phyloP scores from a whole-genome alignment of 2,113 vertebrate genomes.

The Tachuris rubrigastra region DNA sequence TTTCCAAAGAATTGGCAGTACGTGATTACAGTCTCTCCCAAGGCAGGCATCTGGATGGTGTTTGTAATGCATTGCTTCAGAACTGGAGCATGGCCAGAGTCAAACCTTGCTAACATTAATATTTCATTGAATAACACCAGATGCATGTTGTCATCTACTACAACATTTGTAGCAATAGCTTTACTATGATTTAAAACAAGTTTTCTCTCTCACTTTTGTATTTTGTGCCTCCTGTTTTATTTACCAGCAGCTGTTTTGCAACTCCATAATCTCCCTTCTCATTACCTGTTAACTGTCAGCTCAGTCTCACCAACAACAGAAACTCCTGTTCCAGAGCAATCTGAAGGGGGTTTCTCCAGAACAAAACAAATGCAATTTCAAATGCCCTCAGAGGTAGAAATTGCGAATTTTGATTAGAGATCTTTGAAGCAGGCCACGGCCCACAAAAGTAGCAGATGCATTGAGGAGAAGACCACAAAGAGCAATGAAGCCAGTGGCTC shows the following conservation, averaged over 20 bases:
- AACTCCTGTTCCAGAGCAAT: background rate
- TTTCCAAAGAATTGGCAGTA: background rate
- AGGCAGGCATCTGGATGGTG: background rate
- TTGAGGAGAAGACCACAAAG: background rate
- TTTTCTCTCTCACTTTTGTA: background rate
- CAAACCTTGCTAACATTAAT: background rate
- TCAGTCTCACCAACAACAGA: background rate
- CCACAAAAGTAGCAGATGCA: background rate
- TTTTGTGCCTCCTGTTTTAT: background rate
- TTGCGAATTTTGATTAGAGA: background rate
- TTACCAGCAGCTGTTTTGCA: background rate
- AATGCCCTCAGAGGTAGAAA: background rate
- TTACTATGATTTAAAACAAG: background rate
- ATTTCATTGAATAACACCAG: background rate
- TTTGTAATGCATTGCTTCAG: background rate
- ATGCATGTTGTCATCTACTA: background rate
- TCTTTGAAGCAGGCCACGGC: background rate
- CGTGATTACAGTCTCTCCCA: accelerated
- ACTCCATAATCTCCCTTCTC: background rate
- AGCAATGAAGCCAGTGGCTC: background rate
- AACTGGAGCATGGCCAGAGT: background rate
- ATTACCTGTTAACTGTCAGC: background rate
- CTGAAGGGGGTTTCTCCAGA: background rate
- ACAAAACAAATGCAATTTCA: background rate
- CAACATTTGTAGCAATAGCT: background rate